Evolutionary conservation across 2,888 invertebrate genomes (phyloP).

Genomic region (Nasonovia ribisnigri): DNA sequence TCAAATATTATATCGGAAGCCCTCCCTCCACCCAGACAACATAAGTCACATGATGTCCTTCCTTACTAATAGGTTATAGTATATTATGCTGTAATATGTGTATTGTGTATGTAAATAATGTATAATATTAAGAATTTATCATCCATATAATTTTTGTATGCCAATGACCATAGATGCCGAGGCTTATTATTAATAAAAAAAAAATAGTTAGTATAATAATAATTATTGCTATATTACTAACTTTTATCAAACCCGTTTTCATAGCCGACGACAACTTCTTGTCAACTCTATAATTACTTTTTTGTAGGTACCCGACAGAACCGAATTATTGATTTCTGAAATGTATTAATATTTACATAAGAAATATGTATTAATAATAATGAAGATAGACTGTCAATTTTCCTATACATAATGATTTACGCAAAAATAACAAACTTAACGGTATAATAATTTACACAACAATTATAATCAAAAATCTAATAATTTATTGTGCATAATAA

Average conservation of each 20-base stretch:
- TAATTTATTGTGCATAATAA: not conserved
- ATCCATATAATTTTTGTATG: too few relatives aligned
- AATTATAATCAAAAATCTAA: not conserved
- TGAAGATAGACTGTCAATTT: not conserved
- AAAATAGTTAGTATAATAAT: not conserved
- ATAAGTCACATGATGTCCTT: too few relatives aligned
- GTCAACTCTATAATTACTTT: not conserved
- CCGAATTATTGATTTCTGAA: not conserved
- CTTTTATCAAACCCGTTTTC: not conserved
- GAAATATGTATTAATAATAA: not conserved
- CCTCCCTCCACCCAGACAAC: too few relatives aligned
- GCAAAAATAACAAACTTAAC: not conserved
- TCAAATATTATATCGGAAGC: too few relatives aligned
- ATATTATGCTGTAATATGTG: too few relatives aligned
- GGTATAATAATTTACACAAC: not conserved
- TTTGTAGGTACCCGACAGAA: not conserved
- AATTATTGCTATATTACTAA: not conserved
- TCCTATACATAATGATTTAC: not conserved
- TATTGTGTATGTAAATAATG: too few relatives aligned
- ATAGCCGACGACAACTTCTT: not conserved
- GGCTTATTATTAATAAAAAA: too few relatives aligned
- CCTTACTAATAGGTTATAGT: too few relatives aligned
- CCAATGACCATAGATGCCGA: too few relatives aligned
- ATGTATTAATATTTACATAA: not conserved
- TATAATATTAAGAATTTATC: too few relatives aligned